Percentiles rank a stretch among this genome's conserved stretches.
Conservation (phyloP, 2,113 vertebrate species). For the Erinaceus europaeus region DNA sequence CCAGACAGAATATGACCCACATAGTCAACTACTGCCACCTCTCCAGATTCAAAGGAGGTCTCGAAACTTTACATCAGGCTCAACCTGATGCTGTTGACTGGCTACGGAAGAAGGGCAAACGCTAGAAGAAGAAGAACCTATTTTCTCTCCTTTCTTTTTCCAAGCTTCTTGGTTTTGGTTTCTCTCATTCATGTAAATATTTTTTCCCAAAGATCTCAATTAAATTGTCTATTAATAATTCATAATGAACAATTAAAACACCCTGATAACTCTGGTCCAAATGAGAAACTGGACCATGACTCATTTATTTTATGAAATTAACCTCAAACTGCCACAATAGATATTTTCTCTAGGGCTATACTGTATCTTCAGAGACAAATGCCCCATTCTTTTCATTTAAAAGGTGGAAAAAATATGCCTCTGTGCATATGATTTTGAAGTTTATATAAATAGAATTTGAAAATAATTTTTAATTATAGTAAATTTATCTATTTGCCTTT, state of each 20-base stretch:
- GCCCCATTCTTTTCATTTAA: neutral
- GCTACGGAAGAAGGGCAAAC: too few species aligned
- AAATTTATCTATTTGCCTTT: neutral
- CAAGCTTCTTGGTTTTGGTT: neutral
- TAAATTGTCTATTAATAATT: neutral
- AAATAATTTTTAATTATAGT: neutral
- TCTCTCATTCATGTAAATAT: neutral
- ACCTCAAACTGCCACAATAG: neutral
- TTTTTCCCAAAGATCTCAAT: neutral
- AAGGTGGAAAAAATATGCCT: neutral
- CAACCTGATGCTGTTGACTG: too few species aligned
- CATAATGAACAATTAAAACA: neutral
- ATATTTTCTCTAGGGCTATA: neutral
- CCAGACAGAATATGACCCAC: too few species aligned
- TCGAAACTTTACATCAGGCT: too few species aligned
- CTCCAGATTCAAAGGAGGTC: too few species aligned
- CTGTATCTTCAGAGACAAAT: neutral
- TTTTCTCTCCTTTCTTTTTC: neutral
- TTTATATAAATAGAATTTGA: neutral
- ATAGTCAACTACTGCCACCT: too few species aligned
- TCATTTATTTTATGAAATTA: neutral
- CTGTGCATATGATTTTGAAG: accelerated
- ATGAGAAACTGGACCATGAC: neutral
- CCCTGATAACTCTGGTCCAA: neutral
- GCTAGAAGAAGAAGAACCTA: too few species aligned